These are phyloP conservation scores for Lipophrys pholis DNA, from an alignment of 2,113 vertebrate genomes.

Conservation along the genomic window DNA sequence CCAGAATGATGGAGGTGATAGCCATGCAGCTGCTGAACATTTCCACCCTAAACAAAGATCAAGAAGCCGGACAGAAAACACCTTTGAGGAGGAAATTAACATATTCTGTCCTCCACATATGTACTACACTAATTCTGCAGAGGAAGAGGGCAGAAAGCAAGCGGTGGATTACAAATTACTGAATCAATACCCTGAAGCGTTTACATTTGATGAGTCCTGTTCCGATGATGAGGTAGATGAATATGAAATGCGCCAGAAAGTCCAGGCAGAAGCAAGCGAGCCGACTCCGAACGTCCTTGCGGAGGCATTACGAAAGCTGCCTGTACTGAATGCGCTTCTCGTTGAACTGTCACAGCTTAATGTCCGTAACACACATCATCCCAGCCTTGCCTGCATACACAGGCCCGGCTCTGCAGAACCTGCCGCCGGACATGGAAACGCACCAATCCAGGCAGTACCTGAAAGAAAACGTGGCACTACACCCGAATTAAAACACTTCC, in stretches of 20 bases:
- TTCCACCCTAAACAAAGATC: conserved; percentile 23
- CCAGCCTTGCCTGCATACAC: conserved; percentile 79
- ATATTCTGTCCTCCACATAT: conserved; percentile 88
- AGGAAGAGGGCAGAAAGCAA: conserved; percentile 31
- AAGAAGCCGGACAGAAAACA: conserved; percentile 23
- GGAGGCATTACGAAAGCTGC: conserved; percentile 81
- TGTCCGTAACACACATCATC: conserved; percentile 56
- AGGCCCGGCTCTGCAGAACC: conserved; percentile 43
- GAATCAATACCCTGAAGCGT: conserved; percentile 30
- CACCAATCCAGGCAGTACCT: neutral
- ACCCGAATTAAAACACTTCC: conserved; percentile 37
- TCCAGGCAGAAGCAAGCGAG: conserved; percentile 11
- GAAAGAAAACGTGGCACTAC: conserved; percentile 23
- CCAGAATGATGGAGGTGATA: conserved; percentile 9
- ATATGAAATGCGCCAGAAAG: conserved; percentile 18
- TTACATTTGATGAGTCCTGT: conserved; percentile 46
- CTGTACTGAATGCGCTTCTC: conserved; percentile 89
- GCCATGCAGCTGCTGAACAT: neutral
- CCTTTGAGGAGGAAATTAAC: conserved; percentile 62
- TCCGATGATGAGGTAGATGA: conserved; percentile 47
- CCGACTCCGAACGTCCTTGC: conserved; percentile 37
- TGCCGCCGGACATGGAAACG: conserved; percentile 1
- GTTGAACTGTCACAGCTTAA: conserved; percentile 87
- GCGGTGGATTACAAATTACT: conserved; percentile 18
- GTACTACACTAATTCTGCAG: conserved; percentile 81